Conservation (phyloP, 2,888 invertebrate species). For the Drosophila emarginata region DNA sequence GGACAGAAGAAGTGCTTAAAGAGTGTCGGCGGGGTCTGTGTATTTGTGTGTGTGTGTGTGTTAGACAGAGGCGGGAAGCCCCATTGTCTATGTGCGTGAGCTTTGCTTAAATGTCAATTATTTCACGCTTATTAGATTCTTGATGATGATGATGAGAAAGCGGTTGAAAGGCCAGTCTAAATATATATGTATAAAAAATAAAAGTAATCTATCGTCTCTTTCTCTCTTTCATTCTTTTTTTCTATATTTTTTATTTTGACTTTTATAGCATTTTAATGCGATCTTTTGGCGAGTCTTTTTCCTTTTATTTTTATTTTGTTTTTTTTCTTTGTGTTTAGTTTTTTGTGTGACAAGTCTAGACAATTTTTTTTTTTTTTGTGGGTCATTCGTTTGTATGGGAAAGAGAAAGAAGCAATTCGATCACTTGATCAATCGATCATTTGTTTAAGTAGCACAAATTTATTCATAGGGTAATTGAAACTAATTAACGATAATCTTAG, state of each 20-base stretch:
- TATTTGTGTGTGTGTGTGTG: slow-evolving; percentile 1
- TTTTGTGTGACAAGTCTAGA: slow-evolving; percentile 57
- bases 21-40: background rate
- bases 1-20: background rate
- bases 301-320: slow-evolving; percentile 8
- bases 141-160: slow-evolving; percentile 44
- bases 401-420: background rate
- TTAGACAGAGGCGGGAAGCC: background rate
- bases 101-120: slow-evolving; percentile 76
- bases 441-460: background rate
- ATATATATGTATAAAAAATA: slow-evolving; percentile 42
- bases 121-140: slow-evolving; percentile 76
- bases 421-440: background rate
- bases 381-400: slow-evolving; percentile 19
- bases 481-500: background rate
- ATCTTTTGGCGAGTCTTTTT: slow-evolving; percentile 55
- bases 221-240: background rate
- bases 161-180: slow-evolving; percentile 28
- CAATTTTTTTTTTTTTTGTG: slow-evolving; percentile 1
- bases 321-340: slow-evolving; percentile 26
- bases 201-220: slow-evolving; percentile 49
- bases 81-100: slow-evolving; percentile 73
- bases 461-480: background rate
- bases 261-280: slow-evolving; percentile 69
- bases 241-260: background rate